Evolutionary conservation across 2,888 invertebrate species (phyloP).

Genomic region (Andricus curvator): DNA sequence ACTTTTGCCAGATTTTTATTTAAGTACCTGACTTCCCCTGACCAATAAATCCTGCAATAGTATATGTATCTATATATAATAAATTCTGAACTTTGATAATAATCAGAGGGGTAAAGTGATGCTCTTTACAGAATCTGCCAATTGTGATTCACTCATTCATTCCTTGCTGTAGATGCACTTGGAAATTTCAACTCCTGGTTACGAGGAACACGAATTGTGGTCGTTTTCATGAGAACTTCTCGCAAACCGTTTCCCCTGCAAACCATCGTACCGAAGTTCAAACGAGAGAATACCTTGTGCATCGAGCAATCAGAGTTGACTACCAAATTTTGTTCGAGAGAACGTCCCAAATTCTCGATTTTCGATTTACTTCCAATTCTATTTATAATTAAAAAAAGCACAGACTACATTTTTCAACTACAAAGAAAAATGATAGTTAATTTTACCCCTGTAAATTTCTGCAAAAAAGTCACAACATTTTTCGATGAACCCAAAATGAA

Average conservation of each 20-base stretch:
- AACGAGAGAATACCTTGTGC: background rate
- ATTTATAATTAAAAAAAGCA: background rate
- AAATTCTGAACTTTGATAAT: too few species aligned
- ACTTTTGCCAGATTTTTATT: too few species aligned
- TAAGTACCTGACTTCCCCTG: too few species aligned
- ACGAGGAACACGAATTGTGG: background rate
- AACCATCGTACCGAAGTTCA: background rate
- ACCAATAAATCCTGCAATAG: too few species aligned
- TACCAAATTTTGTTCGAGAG: background rate
- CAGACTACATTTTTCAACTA: too few species aligned
- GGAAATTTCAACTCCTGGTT: background rate
- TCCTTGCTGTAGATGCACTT: background rate
- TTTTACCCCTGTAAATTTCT: too few species aligned
- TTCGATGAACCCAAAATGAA: too few species aligned
- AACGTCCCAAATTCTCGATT: background rate
- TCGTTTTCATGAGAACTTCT: background rate
- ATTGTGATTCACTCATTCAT: background rate
- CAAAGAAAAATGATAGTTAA: too few species aligned
- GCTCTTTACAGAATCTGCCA: background rate
- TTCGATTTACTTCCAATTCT: background rate
- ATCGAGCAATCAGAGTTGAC: slow-evolving; percentile 1
- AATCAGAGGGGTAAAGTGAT: background rate
- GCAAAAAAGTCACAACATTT: too few species aligned
- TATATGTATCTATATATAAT: too few species aligned
- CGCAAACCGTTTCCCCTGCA: background rate